Percentiles rank a stretch among this genome's conserved stretches.
Evolutionary conservation across 2,113 vertebrate species (phyloP).

Genomic region (Perognathus longimembris): DNA sequence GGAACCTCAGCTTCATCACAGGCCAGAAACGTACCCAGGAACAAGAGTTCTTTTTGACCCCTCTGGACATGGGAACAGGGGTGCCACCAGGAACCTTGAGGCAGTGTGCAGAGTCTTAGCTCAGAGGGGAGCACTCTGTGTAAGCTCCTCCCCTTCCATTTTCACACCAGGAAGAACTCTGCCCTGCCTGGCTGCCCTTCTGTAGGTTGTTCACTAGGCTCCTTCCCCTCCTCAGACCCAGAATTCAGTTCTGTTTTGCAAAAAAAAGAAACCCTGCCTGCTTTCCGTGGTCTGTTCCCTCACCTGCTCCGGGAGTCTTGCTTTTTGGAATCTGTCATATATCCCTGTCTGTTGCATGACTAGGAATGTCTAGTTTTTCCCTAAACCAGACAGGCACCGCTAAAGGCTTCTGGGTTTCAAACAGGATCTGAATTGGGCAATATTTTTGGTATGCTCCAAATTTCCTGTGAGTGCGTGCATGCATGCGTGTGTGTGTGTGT

Average conservation of each 20-base stretch:
- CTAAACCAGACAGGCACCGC: background rate
- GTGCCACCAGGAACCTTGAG: background rate
- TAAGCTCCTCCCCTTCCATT: background rate
- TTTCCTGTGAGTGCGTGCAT: background rate
- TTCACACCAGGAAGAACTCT: background rate
- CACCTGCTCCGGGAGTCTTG: too few relatives aligned
- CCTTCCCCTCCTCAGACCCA: background rate
- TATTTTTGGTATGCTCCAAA: background rate
- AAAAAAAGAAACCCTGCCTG: background rate
- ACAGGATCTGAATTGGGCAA: background rate
- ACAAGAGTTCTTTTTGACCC: too few relatives aligned
- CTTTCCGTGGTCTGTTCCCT: background rate
- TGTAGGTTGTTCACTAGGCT: background rate
- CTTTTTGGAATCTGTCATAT: too few relatives aligned
- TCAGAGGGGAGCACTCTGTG: rapidly evolving
- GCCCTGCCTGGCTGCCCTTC: background rate
- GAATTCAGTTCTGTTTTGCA: background rate
- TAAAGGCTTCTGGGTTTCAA: background rate
- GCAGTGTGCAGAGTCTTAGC: too few relatives aligned
- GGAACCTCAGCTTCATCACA: background rate
- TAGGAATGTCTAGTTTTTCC: too few relatives aligned
- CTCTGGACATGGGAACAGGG: rapidly evolving
- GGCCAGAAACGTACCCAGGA: background rate
- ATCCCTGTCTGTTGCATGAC: background rate
- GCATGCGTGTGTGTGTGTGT: too few relatives aligned